Evolutionary conservation across 2,888 invertebrate genomes (phyloP).

Genomic region (Agrilus mali): DNA sequence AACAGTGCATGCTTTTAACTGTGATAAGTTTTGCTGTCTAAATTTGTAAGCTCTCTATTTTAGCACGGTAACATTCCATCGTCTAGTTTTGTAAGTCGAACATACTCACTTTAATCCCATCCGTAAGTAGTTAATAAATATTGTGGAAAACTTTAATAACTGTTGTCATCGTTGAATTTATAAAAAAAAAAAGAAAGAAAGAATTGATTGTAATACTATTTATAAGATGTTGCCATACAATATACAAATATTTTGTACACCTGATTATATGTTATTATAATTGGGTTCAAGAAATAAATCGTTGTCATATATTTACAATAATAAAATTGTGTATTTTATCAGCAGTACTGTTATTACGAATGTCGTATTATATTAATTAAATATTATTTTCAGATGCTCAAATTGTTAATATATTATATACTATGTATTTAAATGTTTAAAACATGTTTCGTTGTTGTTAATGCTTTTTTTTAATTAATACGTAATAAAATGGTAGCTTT

Average conservation of each 20-base stretch:
- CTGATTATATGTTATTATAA: not conserved
- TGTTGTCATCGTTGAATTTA: not conserved
- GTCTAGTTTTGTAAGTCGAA: no score
- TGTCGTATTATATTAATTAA: no score
- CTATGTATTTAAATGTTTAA: not conserved
- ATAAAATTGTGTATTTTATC: no score
- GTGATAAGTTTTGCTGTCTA: constrained; percentile 23
- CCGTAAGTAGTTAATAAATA: not conserved
- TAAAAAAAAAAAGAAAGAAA: no score
- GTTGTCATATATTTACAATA: not conserved
- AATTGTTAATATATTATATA: not conserved
- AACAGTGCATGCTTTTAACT: constrained; percentile 22
- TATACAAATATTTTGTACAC: not conserved
- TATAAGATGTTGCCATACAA: constrained; percentile 1
- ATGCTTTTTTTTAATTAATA: not conserved
- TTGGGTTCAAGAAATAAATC: not conserved
- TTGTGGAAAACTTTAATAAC: not conserved
- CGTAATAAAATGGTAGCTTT: no score
- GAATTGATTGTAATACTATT: not conserved
- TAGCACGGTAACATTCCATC: constrained; percentile 20
- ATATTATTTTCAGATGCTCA: not conserved
- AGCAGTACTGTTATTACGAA: no score
- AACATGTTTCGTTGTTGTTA: not conserved
- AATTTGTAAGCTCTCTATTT: constrained; percentile 23
- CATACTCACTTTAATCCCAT: not conserved